Percentiles rank a stretch among this genome's conserved stretches.
Evolutionary conservation across 2,797 vertebrate species (phyloP).

Genomic region (Argentina silus): DNA sequence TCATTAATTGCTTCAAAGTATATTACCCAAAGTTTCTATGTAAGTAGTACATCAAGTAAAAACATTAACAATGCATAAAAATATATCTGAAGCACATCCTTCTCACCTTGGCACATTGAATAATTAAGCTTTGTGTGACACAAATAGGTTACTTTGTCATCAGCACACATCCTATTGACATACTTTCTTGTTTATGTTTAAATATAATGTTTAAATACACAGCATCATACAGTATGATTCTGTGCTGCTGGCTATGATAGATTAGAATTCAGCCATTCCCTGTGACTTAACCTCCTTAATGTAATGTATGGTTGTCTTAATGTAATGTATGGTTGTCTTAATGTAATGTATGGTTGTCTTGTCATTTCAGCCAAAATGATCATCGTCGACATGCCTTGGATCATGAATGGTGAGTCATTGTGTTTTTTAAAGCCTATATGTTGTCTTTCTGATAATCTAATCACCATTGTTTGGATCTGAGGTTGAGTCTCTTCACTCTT

Average conservation of each 20-base stretch:
- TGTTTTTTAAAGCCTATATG: background rate
- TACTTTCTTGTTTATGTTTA: background rate
- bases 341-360: constrained; percentile 29
- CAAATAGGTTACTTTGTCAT: background rate
- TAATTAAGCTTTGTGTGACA: background rate
- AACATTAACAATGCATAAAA: background rate
- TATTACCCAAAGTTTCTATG: constrained; percentile 98
- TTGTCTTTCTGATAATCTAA: background rate
- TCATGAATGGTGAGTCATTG: constrained; percentile 92
- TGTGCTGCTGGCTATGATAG: background rate
- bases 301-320: constrained; percentile 12
- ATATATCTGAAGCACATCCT: background rate
- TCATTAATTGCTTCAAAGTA: constrained; percentile 95
- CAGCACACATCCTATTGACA: background rate
- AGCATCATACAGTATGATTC: background rate
- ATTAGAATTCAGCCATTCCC: background rate
- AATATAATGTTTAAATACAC: background rate
- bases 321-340: constrained; percentile 16
- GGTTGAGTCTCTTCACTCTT: constrained; percentile 12
- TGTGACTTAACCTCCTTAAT: background rate
- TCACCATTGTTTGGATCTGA: background rate
- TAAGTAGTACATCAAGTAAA: constrained; percentile 76
- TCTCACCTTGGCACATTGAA: too few species aligned
- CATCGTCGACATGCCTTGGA: constrained; percentile 98
- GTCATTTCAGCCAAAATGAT: constrained; percentile 93